Conservation (phyloP, 2,797 vertebrate species). For the Pseudomugil gertrudae region DNA sequence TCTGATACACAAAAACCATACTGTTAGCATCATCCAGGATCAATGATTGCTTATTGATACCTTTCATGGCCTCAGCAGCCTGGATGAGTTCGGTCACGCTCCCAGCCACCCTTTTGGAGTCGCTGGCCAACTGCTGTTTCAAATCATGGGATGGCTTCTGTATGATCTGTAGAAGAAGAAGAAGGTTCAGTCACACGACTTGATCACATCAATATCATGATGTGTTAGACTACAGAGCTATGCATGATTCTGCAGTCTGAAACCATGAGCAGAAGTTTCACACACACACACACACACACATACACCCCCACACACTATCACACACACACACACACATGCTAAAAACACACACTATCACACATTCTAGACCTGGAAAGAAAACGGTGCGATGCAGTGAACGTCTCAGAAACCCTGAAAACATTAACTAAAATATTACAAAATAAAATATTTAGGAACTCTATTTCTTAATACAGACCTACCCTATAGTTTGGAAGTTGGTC, state of each 20-base stretch:
- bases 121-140: constrained; percentile 89
- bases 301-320: too few species aligned
- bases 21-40: too few species aligned
- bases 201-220: too few species aligned
- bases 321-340: too few species aligned
- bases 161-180: constrained; percentile 69
- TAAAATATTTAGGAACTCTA: neutral
- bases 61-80: constrained; percentile 97
- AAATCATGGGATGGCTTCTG: constrained; percentile 92
- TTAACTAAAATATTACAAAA: neutral
- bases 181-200: neutral
- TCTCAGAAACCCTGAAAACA: neutral
- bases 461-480: neutral
- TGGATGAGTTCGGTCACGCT: constrained; percentile 97
- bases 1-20: too few species aligned
- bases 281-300: too few species aligned
- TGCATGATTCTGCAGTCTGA: too few species aligned
- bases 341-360: too few species aligned
- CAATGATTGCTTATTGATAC: constrained; percentile 59
- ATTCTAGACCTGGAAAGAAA: neutral
- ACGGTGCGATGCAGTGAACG: too few species aligned
- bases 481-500: constrained; percentile 22
- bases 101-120: constrained; percentile 91
- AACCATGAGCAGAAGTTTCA: too few species aligned
- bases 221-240: too few species aligned